Percentiles rank a stretch among this genome's conserved stretches.
Evolutionary conservation across 35 echinoderm and acorn worm species (phyloP).

Genomic region (Apostichopus californicus): DNA sequence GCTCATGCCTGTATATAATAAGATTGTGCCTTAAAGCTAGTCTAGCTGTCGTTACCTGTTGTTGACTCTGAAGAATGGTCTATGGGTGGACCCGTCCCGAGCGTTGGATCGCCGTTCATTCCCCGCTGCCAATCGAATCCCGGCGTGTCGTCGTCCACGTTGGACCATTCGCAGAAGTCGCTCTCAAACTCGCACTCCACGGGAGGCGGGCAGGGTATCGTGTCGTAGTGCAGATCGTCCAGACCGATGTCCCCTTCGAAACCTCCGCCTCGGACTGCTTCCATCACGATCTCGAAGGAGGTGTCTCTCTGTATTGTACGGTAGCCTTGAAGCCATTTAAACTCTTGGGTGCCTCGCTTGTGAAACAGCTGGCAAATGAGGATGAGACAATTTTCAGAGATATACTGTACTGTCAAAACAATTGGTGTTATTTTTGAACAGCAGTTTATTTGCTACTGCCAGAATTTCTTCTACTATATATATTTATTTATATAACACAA

Average conservation of each 20-base stretch:
- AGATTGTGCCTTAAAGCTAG: too few relatives aligned
- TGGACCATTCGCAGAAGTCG: slow-evolving; percentile 89
- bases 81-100: slow-evolving; percentile 69
- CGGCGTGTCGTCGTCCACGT: slow-evolving; percentile 66
- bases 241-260: slow-evolving; percentile 83
- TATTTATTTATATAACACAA: too few relatives aligned
- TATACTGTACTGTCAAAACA: too few relatives aligned
- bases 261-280: slow-evolving; percentile 60
- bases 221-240: slow-evolving; percentile 67
- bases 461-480: too few relatives aligned
- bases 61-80: slow-evolving; percentile 75
- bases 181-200: slow-evolving; percentile 89
- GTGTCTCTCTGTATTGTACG: slow-evolving; percentile 11
- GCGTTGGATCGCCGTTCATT: slow-evolving; percentile 45
- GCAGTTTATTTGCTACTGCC: too few relatives aligned
- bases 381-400: too few relatives aligned
- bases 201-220: slow-evolving; percentile 58
- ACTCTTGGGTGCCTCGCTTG: slow-evolving; percentile 35
- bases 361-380: slow-evolving; percentile 13
- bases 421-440: too few relatives aligned
- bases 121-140: slow-evolving; percentile 82
- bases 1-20: too few relatives aligned
- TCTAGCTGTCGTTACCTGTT: slow-evolving; percentile 35
- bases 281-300: slow-evolving; percentile 54
- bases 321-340: slow-evolving; percentile 37